Percentiles rank a stretch among this genome's conserved stretches.
Conservation (phyloP, 2,888 invertebrate species). For the Lochmaea capreae region DNA sequence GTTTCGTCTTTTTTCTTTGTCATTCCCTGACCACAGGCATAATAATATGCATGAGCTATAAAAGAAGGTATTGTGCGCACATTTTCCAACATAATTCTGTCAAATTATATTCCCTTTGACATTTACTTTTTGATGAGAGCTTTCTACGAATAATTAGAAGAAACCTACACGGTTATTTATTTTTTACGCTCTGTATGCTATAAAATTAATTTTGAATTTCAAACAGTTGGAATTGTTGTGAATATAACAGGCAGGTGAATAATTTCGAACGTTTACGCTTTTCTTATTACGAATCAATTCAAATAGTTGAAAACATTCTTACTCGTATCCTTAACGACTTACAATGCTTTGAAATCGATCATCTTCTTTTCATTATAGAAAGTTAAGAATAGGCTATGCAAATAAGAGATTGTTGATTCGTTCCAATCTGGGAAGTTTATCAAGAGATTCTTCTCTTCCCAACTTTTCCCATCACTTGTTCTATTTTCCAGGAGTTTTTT, state of each 20-base stretch:
- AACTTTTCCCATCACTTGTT: slow-evolving; percentile 27
- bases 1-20: slow-evolving; percentile 67
- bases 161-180: no score
- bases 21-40: slow-evolving; percentile 69
- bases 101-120: no score
- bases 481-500: slow-evolving; percentile 34
- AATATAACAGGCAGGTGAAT: no score
- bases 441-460: slow-evolving; percentile 34
- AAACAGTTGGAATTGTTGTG: no score
- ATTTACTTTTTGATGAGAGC: no score
- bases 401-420: slow-evolving; percentile 70
- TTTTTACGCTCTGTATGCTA: no score
- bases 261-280: no score
- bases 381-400: slow-evolving; percentile 70
- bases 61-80: not conserved
- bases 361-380: slow-evolving; percentile 71
- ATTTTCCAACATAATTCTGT: no score
- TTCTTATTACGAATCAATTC: no score
- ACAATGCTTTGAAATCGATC: slow-evolving; percentile 65
- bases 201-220: no score
- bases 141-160: no score
- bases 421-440: slow-evolving; percentile 70
- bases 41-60: slow-evolving; percentile 58
- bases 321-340: slow-evolving; percentile 15
- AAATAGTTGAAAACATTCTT: no score